Percentiles rank a stretch among this genome's conserved stretches.
Evolutionary conservation across 2,113 vertebrate genomes (phyloP).

Genomic region (Eubucco bourcierii): DNA sequence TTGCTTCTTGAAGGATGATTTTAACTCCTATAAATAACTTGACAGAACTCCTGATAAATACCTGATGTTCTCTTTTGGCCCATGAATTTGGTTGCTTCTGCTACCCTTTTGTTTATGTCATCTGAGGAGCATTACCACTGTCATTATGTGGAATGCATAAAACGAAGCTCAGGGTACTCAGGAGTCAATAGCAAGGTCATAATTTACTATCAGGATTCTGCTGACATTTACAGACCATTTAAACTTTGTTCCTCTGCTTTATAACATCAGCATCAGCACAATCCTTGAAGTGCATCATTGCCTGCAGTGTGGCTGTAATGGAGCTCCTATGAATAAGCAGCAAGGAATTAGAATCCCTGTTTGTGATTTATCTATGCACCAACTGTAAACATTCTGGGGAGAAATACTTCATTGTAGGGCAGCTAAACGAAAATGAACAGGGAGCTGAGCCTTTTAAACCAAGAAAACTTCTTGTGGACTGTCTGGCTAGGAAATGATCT

Average conservation of each 20-base stretch:
- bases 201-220: constrained; percentile 66
- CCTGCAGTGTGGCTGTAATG: constrained; percentile 43
- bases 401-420: not conserved
- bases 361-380: constrained; percentile 51
- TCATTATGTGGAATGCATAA: constrained; percentile 48
- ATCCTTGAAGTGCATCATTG: constrained; percentile 63
- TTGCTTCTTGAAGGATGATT: not conserved
- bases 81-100: not conserved
- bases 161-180: constrained; percentile 46
- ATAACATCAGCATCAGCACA: constrained; percentile 69
- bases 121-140: constrained; percentile 29
- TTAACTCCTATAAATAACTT: constrained; percentile 34
- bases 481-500: not conserved
- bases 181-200: constrained; percentile 67
- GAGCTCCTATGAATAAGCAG: constrained; percentile 50
- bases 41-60: not conserved
- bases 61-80: not conserved
- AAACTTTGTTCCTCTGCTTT: constrained; percentile 66
- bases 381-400: constrained; percentile 26
- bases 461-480: not conserved
- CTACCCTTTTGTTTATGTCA: constrained; percentile 37
- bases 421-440: not conserved
- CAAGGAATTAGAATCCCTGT: constrained; percentile 53
- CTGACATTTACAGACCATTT: constrained; percentile 74
- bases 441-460: not conserved